Evolutionary conservation across 2,888 invertebrate genomes (phyloP), one percentile per base, ranked within the genome.

Genomic region (Cordilura impudica): DNA sequence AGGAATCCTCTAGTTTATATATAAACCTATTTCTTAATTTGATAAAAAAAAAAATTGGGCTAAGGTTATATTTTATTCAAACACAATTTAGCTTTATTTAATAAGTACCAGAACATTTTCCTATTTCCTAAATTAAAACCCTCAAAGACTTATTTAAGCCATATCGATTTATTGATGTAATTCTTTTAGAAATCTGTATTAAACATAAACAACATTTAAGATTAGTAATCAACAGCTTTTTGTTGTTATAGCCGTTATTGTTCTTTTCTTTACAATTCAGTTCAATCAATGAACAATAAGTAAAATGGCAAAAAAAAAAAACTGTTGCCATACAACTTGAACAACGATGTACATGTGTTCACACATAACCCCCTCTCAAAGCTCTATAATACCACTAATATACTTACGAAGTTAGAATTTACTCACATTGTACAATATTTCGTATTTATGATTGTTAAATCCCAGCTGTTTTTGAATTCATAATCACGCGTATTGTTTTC

Each of bases 381-480:
- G 6, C 6, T 26, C 3, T 26, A 39, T 45, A 18, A 45, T 67
- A 12, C 56, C 31, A 35, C n/a, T 31, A 16, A 49, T 16, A 16
- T 2, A 18, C 10, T 18, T 39, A 10, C 18, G 7, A 31, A 23
- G n/a, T n/a, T n/a, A 14, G 8, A 45, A 31, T 39, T 2, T 39
- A 39, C n/a, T 39, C 58, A 18, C 12, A 49, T 35, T n/a, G 5
- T 16, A 45, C 16, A 51, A n/a, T 29, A 45, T 53, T 58, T 45
- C 53, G 43, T 53, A 53, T 45, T 60, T 16, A 19, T 67, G 31
- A 18, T 61, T 43, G 45, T 47, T 47, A 18, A 67, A 67, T 75
- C 67, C 67, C 74, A 74, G 45, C 53, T 74, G 67, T 43, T 67
- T n/a, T 74, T 60, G 60, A 67, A 67, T 74, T 67, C 61, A 67